A percentile compares a stretch with the other conserved stretches of the same genome.
Conservation (phyloP, 37 sponge, comb jelly and placozoan species). For the Beroe ovata region DNA sequence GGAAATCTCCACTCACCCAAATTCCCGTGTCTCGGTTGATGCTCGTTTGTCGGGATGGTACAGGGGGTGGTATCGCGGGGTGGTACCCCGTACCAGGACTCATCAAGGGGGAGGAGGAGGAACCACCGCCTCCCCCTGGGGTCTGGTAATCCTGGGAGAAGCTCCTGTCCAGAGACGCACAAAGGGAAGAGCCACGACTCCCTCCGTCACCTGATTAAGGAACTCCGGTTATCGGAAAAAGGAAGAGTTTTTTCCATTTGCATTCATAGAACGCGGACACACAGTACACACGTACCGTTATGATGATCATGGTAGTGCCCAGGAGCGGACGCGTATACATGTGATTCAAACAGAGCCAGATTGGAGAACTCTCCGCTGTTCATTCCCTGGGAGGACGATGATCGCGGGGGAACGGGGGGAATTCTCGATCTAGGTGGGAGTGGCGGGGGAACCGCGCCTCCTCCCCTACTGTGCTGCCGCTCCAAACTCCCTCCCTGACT, state of each 20-base stretch:
- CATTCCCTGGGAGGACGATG: not conserved
- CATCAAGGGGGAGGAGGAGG: not conserved
- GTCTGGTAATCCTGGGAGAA: not conserved
- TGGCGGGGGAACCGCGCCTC: constrained; percentile 5
- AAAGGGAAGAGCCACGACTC: constrained; percentile 8
- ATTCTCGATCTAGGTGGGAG: constrained; percentile 29
- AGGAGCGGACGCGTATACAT: not conserved
- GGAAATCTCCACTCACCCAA: constrained; percentile 53
- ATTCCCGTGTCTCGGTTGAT: constrained; percentile 37
- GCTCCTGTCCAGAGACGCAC: not conserved
- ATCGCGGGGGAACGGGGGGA: not conserved
- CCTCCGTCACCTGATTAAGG: not conserved
- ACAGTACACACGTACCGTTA: too few relatives aligned
- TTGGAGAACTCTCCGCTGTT: constrained; percentile 44
- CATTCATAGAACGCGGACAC: too few relatives aligned
- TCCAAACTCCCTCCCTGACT: not conserved
- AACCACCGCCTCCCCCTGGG: constrained; percentile 13
- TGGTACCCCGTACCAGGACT: constrained; percentile 10
- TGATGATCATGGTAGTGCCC: too few relatives aligned
- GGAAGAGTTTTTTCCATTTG: too few relatives aligned
- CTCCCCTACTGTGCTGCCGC: not conserved
- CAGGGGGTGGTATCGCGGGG: constrained; percentile 36
- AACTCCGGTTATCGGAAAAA: too few relatives aligned
- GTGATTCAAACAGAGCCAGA: constrained; percentile 46
- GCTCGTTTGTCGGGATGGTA: constrained; percentile 8